Evolutionary conservation across 2,888 invertebrate species (phyloP).

Genomic region (Amphipyra tragopoginis): DNA sequence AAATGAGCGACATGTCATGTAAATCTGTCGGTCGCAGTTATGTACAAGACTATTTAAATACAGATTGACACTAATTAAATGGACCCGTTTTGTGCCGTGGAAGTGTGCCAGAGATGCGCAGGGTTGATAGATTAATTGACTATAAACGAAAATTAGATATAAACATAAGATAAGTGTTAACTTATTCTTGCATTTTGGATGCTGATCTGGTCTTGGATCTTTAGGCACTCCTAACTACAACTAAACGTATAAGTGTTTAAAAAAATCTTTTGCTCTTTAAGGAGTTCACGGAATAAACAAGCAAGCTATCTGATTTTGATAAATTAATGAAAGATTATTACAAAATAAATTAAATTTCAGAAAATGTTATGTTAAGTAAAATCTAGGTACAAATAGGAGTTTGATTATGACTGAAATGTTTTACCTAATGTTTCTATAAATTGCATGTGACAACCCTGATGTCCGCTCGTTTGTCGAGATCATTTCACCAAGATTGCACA

Average conservation of each 20-base stretch:
- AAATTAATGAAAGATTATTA: not conserved
- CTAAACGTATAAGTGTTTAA: too few species aligned
- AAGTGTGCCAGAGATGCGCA: constrained; percentile 71
- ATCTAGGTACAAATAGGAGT: too few species aligned
- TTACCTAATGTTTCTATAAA: not conserved
- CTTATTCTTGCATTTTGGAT: too few species aligned
- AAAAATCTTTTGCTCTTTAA: too few species aligned
- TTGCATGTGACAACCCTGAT: constrained; percentile 35
- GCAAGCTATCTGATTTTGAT: not conserved
- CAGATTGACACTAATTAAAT: constrained; percentile 72
- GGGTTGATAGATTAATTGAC: constrained; percentile 22
- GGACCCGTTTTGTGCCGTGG: constrained; percentile 57
- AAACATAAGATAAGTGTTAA: too few species aligned
- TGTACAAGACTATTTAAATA: constrained; percentile 55
- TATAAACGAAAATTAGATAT: too few species aligned
- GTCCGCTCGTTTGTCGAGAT: constrained; percentile 41
- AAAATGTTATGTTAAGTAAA: not conserved
- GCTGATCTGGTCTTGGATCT: too few species aligned
- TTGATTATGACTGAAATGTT: too few species aligned
- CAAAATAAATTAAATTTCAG: too few species aligned
- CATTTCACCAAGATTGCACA: constrained; percentile 48
- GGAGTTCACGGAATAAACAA: too few species aligned
- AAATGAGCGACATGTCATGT: too few species aligned
- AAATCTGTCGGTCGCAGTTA: constrained; percentile 34
- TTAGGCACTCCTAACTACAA: too few species aligned